Percentiles rank a stretch among this genome's conserved stretches.
phyloP scores from a whole-genome alignment of 2,113 vertebrate species.

The Reinhardtius hippoglossoides region DNA sequence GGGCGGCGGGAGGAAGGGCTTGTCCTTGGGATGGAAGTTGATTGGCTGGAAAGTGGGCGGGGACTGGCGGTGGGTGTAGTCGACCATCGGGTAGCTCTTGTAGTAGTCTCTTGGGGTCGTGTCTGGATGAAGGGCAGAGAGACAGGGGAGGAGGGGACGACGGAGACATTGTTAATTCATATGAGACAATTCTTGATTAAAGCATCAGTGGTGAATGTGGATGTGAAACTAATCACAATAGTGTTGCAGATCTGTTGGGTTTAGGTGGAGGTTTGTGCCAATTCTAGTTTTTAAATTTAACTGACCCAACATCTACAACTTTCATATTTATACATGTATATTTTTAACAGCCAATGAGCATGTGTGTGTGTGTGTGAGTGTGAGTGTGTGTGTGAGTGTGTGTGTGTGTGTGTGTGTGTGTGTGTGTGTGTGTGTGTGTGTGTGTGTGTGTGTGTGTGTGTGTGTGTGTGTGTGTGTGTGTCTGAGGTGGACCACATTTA shows the following conservation, averaged over 20 bases:
- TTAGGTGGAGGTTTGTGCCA: too few relatives aligned
- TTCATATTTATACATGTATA: too few relatives aligned
- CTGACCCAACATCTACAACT: too few relatives aligned
- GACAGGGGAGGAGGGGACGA: slow-evolving; percentile 21
- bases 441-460: background rate
- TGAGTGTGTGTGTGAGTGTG: too few relatives aligned
- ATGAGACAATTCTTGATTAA: background rate
- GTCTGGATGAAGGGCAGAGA: slow-evolving; percentile 75
- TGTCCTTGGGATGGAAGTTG: slow-evolving; percentile 83
- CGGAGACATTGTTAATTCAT: slow-evolving; percentile 24
- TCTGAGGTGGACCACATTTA: background rate
- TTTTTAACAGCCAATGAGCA: too few relatives aligned
- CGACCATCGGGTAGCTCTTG: slow-evolving; percentile 85
- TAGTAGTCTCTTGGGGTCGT: slow-evolving; percentile 86
- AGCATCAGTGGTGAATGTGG: background rate
- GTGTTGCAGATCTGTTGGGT: too few relatives aligned
- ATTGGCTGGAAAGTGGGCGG: slow-evolving; percentile 84
- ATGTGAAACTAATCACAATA: too few relatives aligned
- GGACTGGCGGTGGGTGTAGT: slow-evolving; percentile 80
- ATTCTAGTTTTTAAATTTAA: too few relatives aligned
- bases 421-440: too few relatives aligned
- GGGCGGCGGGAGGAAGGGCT: slow-evolving; percentile 78
- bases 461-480: background rate
- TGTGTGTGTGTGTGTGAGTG: too few relatives aligned
- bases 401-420: too few relatives aligned